Percentiles rank a stretch among this genome's conserved stretches.
phyloP scores from a whole-genome alignment of 2,888 invertebrate species.

The Apomyelois bistriatella region DNA sequence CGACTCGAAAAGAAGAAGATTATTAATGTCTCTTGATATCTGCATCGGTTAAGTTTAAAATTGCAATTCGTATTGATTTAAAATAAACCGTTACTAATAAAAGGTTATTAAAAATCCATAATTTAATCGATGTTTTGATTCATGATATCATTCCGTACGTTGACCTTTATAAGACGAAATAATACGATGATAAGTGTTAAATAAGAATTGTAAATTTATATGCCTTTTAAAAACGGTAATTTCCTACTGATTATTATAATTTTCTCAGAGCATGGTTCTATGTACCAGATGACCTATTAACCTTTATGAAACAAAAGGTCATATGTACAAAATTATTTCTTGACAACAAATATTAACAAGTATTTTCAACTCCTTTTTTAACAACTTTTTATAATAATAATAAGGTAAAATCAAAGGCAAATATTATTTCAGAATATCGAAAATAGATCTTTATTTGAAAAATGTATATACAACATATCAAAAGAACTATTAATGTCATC shows the following conservation, averaged over 20 bases:
- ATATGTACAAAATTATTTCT: background rate
- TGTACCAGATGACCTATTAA: slow-evolving; percentile 1
- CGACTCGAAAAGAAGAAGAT: no score
- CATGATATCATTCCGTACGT: background rate
- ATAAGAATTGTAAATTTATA: background rate
- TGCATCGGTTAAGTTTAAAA: background rate
- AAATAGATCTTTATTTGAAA: no score
- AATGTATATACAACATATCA: no score
- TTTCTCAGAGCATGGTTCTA: background rate
- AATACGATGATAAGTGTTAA: background rate
- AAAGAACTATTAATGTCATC: no score
- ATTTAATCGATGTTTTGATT: background rate
- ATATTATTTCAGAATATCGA: background rate
- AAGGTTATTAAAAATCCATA: background rate
- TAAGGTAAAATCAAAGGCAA: no score
- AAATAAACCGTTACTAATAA: background rate
- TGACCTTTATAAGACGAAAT: slow-evolving; percentile 1
- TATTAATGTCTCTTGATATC: no score
- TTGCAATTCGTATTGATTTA: no score
- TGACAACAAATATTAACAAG: background rate
- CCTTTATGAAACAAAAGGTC: background rate
- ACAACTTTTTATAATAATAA: no score
- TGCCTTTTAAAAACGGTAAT: background rate
- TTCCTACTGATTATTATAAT: background rate
- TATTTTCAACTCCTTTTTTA: background rate